A percentile compares a stretch with the other conserved stretches of the same genome.
Conservation (phyloP, 2,797 vertebrate species). For the Ambastaia sidthimunki region DNA sequence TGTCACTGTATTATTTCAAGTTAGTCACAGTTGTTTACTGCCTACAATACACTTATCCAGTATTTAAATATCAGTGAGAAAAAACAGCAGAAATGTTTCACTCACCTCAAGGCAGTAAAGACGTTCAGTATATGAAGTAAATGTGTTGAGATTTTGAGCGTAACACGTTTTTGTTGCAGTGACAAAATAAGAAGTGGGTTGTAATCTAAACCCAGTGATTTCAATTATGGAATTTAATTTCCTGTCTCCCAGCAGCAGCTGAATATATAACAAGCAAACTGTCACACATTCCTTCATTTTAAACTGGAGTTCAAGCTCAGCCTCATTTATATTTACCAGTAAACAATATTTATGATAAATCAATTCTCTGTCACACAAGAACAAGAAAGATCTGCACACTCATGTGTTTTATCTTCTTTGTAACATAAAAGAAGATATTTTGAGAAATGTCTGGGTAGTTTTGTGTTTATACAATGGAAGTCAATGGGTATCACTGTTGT, state of each 20-base stretch:
- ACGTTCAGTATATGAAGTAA: conserved; percentile 57
- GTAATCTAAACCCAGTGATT: conserved; percentile 77
- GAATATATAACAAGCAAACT: conserved; percentile 18
- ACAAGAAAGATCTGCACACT: no score
- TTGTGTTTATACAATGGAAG: no score
- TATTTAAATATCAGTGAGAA: not conserved
- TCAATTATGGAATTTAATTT: conserved; percentile 72
- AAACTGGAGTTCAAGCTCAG: not conserved
- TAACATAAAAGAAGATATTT: no score
- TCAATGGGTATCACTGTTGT: no score
- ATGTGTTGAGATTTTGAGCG: conserved; percentile 56
- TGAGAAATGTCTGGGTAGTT: no score
- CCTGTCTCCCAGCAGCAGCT: conserved; percentile 28
- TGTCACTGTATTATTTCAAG: no score
- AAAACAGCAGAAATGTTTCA: conserved; percentile 20
- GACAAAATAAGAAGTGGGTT: conserved; percentile 65
- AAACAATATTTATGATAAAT: no score
- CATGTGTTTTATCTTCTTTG: no score
- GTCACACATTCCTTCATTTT: conserved; percentile 42
- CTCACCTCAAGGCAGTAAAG: conserved; percentile 70
- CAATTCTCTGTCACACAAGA: no score
- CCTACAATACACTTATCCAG: not conserved
- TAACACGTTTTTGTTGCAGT: conserved; percentile 51
- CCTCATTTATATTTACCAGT: not conserved
- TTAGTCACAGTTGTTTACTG: not conserved